These are phyloP conservation scores for Girardia tigrina DNA, from an alignment of 2,888 invertebrate genomes.

Conservation along the genomic window DNA sequence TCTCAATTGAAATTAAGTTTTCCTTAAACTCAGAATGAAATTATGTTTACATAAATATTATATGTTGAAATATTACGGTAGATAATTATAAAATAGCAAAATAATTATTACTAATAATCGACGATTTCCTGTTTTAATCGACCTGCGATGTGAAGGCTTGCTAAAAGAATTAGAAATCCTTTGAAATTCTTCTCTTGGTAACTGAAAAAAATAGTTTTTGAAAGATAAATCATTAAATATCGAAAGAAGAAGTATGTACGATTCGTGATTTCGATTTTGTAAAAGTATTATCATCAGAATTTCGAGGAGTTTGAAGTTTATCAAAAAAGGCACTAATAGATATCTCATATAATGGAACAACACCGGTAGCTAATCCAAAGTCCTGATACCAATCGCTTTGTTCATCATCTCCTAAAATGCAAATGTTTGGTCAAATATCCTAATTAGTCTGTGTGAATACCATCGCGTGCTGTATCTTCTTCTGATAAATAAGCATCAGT, in stretches of 20 bases:
- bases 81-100: too few species aligned
- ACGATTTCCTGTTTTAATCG: neutral
- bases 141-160: neutral
- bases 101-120: neutral
- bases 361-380: constrained; percentile 3
- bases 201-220: neutral
- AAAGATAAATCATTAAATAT: neutral
- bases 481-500: neutral
- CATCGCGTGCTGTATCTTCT: constrained; percentile 1
- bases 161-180: neutral
- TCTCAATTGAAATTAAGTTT: too few species aligned
- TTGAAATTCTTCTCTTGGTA: neutral
- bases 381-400: constrained; percentile 23
- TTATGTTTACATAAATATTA: too few species aligned
- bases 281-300: constrained; percentile 2
- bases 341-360: constrained; percentile 7
- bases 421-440: neutral
- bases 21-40: too few species aligned
- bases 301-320: constrained; percentile 7
- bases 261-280: neutral
- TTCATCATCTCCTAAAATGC: neutral
- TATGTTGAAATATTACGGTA: too few species aligned
- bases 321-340: constrained; percentile 12
- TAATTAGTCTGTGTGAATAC: neutral
- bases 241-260: neutral